Percentiles rank a stretch among this genome's conserved stretches.
Evolutionary conservation across 2,888 invertebrate species (phyloP).

Genomic region (Nephrotoma appendiculata): DNA sequence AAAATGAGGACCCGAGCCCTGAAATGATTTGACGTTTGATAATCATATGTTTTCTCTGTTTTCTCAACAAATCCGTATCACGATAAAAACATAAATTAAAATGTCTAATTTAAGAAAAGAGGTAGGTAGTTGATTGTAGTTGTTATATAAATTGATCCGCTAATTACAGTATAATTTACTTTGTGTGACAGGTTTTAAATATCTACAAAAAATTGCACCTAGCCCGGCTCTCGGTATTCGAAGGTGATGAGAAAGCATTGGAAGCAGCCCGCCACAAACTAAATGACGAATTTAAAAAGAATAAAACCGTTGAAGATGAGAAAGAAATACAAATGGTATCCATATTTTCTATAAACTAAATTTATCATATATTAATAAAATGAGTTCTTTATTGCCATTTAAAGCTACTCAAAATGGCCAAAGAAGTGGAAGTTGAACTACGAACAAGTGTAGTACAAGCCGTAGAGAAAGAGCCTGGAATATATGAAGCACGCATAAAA

Average conservation of each 20-base stretch:
- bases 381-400: slow-evolving; percentile 1
- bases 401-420: slow-evolving; percentile 51
- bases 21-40: neutral
- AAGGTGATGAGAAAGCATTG: slow-evolving; percentile 48
- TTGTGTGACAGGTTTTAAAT: slow-evolving; percentile 41
- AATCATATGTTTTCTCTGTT: neutral
- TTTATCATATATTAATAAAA: neutral
- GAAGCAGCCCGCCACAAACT: slow-evolving; percentile 51
- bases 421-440: slow-evolving; percentile 54
- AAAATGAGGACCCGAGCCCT: neutral
- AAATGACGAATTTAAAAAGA: slow-evolving; percentile 58
- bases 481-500: slow-evolving; percentile 44
- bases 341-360: neutral
- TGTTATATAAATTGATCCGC: neutral
- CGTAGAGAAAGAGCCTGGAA: slow-evolving; percentile 46
- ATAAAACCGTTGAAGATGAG: slow-evolving; percentile 43
- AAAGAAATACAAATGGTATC: slow-evolving; percentile 48
- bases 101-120: slow-evolving; percentile 8
- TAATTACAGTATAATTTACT: slow-evolving; percentile 14
- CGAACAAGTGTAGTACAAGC: slow-evolving; percentile 61
- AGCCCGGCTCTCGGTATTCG: slow-evolving; percentile 50
- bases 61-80: neutral
- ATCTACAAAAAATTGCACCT: slow-evolving; percentile 59
- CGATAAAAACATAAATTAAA: neutral
- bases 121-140: neutral